phyloP scores from a whole-genome alignment of 2,113 vertebrate genomes.

The Sinocyclocheilus anophthalmus region DNA sequence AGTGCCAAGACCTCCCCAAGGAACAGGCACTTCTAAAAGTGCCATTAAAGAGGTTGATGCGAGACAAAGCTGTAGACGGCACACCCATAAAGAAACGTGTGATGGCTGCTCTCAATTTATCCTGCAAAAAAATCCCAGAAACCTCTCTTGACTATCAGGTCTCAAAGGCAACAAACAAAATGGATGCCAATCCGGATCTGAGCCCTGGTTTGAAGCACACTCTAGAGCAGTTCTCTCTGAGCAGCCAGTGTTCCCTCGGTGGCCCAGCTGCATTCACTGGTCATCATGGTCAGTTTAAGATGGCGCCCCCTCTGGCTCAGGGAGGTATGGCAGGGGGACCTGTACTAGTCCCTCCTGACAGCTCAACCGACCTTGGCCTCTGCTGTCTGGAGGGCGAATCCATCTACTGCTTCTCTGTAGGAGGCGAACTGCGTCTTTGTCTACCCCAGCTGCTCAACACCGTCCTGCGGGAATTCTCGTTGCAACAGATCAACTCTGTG shows the following conservation, averaged over 20 bases:
- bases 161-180: constrained; percentile 60
- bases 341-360: constrained; percentile 83
- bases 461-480: constrained; percentile 83
- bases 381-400: constrained; percentile 83
- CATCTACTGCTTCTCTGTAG: constrained; percentile 87
- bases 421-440: constrained; percentile 87
- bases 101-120: constrained; percentile 77
- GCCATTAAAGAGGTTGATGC: constrained; percentile 70
- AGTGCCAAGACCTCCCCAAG: constrained; percentile 52
- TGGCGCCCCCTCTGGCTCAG: constrained; percentile 78
- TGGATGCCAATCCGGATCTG: constrained; percentile 77
- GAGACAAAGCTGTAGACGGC: constrained; percentile 73
- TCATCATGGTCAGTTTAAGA: constrained; percentile 81
- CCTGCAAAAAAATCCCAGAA: constrained; percentile 50
- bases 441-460: constrained; percentile 88
- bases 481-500: constrained; percentile 87
- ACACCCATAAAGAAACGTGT: constrained; percentile 79
- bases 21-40: constrained; percentile 48
- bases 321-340: constrained; percentile 75
- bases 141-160: constrained; percentile 60
- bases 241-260: constrained; percentile 86
- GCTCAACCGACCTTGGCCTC: constrained; percentile 86
- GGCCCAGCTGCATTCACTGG: constrained; percentile 87
- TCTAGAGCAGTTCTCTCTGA: constrained; percentile 86
- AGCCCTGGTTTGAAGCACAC: constrained; percentile 88